Base-by-base conservation (phyloP, 2,888 invertebrate species). In the Syrphus vitripennis region DNA sequence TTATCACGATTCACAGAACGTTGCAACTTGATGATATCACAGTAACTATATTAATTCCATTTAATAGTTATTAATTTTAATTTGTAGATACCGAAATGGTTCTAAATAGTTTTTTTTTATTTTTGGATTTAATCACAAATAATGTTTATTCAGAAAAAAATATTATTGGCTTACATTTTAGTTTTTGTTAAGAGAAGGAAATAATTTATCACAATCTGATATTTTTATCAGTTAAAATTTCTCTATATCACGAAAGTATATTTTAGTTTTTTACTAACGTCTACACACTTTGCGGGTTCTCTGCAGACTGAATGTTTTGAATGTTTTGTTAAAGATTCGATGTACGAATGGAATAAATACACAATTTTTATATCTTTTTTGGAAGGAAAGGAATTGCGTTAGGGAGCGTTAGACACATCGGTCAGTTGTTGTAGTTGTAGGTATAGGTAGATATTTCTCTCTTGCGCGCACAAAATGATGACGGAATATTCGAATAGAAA, bases 281-380 rank as follows among this genome's bases (percentile, higher is more conserved):
- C 80, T 80, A 61, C 45, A 84, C 84, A 72, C 71, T 90, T 89
- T 89, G 90, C 89, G 88, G 88, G 88, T 84, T 91, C 87, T 89
- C 81, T 88, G 80, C 88, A 89, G 90, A 90, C 91, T 91, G 90
- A 86, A 67, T 86, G 59, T 63, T 74, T 48, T 19, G 31, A 65
- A 48, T 67, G 50, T 34, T 67, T n/a, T 57, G 57, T 65, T 74
- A 21, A 63, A 77, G 77, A 77, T 50, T 70, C 77, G 70, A 34
- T 40, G 55, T 42, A 53, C 67, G 65, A 75, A 71, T 59, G 71
- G 76, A 80, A 57, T 34, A 24, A 42, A 63, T 65, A 65, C 65
- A 48, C 48, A 78, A 34, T 37, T 40, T 29, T 65, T 50, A 29
- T 63, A 53, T 75, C 31, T 61, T 69, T 76, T 84, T 82, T 86